These are phyloP conservation scores for Luehdorfia chinensis DNA, from an alignment of 1,140 invertebrate genomes.

Conservation along the genomic window DNA sequence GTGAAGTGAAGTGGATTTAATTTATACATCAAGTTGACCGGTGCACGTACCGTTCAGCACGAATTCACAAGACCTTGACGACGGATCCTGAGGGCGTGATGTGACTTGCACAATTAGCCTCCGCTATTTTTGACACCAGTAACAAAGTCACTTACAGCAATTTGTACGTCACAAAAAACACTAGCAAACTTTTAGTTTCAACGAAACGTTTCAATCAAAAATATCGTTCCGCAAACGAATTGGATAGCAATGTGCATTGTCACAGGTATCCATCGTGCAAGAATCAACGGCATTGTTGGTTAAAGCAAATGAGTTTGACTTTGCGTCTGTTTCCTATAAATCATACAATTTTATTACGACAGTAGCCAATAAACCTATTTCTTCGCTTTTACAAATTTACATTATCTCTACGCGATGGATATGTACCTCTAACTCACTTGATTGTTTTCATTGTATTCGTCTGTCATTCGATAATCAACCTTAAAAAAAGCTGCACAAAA, in stretches of 20 bases:
- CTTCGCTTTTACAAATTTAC: slow-evolving; percentile 55
- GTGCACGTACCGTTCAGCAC: slow-evolving; percentile 58
- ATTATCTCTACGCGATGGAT: slow-evolving; percentile 60
- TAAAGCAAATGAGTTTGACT: slow-evolving; percentile 29
- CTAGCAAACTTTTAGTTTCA: slow-evolving; percentile 17
- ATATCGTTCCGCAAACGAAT: slow-evolving; percentile 1
- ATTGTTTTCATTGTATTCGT: slow-evolving; percentile 44
- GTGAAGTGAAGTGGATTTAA: slow-evolving; percentile 6
- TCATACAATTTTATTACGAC: slow-evolving; percentile 53
- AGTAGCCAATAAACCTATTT: slow-evolving; percentile 70
- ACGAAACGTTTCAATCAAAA: slow-evolving; percentile 1
- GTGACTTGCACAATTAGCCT: slow-evolving; percentile 63
- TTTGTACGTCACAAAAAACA: slow-evolving; percentile 11
- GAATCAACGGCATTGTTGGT: slow-evolving; percentile 19
- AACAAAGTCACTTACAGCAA: slow-evolving; percentile 20
- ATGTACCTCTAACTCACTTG: slow-evolving; percentile 56
- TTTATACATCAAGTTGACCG: slow-evolving; percentile 23
- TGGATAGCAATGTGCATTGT: neutral
- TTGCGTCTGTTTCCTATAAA: slow-evolving; percentile 40
- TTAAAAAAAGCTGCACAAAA: too few relatives aligned
- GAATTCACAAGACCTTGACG: slow-evolving; percentile 52
- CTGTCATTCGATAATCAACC: slow-evolving; percentile 19
- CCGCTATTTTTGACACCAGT: slow-evolving; percentile 52
- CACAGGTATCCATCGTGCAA: slow-evolving; percentile 2
- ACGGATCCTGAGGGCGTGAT: slow-evolving; percentile 52